Conservation (phyloP, 2,113 vertebrate species). For the Ceyx cyanopectus region DNA sequence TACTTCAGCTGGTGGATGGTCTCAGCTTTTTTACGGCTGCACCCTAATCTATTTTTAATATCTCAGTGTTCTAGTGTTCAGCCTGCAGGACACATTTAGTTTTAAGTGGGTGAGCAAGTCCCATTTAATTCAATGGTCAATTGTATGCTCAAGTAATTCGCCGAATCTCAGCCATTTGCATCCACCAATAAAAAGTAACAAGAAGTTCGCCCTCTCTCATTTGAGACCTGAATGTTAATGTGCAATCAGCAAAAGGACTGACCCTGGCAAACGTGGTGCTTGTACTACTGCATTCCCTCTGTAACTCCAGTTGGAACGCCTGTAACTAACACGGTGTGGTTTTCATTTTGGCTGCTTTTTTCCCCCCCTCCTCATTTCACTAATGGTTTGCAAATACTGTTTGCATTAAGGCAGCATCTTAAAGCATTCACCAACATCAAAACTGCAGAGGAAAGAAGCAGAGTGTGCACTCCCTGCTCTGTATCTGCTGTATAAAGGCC, state of each 20-base stretch:
- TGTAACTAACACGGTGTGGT: not conserved
- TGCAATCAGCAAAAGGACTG: not conserved
- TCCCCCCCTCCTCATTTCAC: not conserved
- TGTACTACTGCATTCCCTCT: not conserved
- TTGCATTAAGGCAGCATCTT: not conserved
- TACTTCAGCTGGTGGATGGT: slow-evolving; percentile 16
- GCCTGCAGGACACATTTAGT: slow-evolving; percentile 2
- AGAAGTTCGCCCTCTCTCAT: slow-evolving; percentile 1
- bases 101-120: slow-evolving; percentile 15
- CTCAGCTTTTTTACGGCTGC: not conserved
- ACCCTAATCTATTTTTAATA: slow-evolving; percentile 57
- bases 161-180: slow-evolving; percentile 22
- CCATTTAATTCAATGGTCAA: slow-evolving; percentile 48
- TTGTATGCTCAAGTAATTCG: slow-evolving; percentile 6
- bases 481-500: not conserved
- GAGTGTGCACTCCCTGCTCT: not conserved
- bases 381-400: not conserved
- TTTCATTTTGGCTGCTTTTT: not conserved
- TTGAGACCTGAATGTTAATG: not conserved
- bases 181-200: not conserved
- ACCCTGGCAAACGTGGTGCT: not conserved
- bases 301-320: not conserved
- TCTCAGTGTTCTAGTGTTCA: not conserved
- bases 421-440: not conserved
- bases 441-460: not conserved